Conservation (phyloP, 2,113 vertebrate genomes). For the Laticauda colubrina region DNA sequence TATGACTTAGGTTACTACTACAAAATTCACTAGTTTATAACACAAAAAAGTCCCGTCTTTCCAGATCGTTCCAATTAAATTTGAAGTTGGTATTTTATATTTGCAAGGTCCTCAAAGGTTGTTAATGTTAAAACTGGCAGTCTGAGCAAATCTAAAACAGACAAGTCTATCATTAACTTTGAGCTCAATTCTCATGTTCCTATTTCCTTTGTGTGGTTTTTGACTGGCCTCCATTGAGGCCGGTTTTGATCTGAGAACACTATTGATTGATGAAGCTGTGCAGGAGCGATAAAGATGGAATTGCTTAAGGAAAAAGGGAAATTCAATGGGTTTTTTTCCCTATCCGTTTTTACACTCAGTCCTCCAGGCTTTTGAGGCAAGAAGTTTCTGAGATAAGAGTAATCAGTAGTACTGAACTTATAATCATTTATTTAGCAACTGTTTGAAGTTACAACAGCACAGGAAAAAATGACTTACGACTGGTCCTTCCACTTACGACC, state of each 20-base stretch:
- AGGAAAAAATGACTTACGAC: neutral
- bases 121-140: no score
- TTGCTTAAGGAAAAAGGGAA: neutral
- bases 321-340: neutral
- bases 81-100: neutral
- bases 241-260: neutral
- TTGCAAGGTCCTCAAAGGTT: neutral
- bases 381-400: neutral
- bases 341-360: neutral
- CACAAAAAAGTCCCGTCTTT: neutral
- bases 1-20: neutral
- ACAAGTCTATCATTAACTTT: neutral
- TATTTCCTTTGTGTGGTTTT: neutral
- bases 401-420: neutral
- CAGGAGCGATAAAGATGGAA: neutral
- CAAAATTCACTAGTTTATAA: neutral
- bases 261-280: neutral
- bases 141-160: neutral
- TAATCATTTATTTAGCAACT: neutral
- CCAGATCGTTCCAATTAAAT: neutral
- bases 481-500: neutral
- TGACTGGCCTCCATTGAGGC: neutral
- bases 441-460: neutral
- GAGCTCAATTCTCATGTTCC: neutral
- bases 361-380: neutral